These are phyloP conservation scores for Phyllopteryx taeniolatus DNA, from an alignment of 2,113 vertebrate genomes.

Conservation along the genomic window DNA sequence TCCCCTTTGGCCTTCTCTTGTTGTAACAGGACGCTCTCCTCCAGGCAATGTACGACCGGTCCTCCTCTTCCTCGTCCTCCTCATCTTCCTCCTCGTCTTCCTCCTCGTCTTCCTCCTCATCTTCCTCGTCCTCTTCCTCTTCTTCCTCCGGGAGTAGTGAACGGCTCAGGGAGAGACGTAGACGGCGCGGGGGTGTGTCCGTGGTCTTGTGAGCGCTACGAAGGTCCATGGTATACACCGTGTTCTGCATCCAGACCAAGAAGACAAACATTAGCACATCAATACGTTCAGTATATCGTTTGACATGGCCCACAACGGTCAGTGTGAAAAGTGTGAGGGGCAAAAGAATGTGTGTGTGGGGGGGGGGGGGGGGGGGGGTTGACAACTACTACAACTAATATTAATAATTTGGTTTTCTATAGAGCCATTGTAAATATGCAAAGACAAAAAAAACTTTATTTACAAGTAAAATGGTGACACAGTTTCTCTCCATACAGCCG, in stretches of 20 bases:
- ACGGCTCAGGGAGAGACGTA: constrained; percentile 66
- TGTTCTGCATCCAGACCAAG: constrained; percentile 57
- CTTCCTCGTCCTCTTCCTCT: constrained; percentile 13
- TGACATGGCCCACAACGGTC: no score
- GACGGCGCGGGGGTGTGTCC: constrained; percentile 67
- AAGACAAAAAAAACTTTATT: no score
- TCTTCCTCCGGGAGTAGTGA: constrained; percentile 43
- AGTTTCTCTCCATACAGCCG: no score
- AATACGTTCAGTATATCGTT: no score
- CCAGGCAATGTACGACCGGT: constrained; percentile 28
- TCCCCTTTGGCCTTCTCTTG: constrained; percentile 23
- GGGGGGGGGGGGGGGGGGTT: no score
- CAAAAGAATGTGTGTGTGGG: no score
- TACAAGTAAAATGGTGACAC: no score
- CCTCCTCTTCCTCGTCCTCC: constrained; percentile 33
- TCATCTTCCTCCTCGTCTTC: neutral
- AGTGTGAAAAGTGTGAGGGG: neutral
- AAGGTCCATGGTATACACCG: constrained; percentile 91
- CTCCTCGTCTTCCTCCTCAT: neutral
- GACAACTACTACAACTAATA: no score
- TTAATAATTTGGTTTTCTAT: no score
- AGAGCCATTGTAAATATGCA: no score
- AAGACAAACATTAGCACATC: neutral
- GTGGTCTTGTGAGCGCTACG: constrained; percentile 86
- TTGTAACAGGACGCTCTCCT: constrained; percentile 19